Evolutionary conservation across 2,797 vertebrate genomes (phyloP), one percentile per base, ranked within the genome.

Genomic region (Lophius americanus): DNA sequence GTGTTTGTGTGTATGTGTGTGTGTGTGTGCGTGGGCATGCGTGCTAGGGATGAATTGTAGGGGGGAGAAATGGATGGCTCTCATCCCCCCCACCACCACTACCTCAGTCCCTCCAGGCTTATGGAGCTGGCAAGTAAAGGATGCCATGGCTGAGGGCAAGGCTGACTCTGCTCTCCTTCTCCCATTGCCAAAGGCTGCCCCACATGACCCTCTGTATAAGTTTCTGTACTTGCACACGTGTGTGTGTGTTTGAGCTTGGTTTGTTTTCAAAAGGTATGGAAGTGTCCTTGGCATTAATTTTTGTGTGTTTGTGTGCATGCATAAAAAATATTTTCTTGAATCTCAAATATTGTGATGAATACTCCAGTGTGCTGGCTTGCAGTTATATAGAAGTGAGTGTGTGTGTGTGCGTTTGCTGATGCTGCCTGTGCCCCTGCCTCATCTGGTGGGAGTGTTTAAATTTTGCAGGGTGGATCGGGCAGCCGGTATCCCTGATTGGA

Each of bases 61-160:
- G 68, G 67, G 62, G 60, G 76, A 53, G 62, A 66, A 73, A 70
- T 65, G 75, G 76, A 70, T 80, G 69, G 73, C 85, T 76, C 78
- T 71, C 72, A 73, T 23, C 23, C 79, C 79, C 75, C 75, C 76
- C 39, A 62, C 9, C 54, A 66, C 81, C 68, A 73, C 81, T 84
- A 85, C 88, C 82, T 85, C 85, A 74, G 73, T 74, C 78, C 85
- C 83, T 82, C 67, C 70, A 85, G 89, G 89, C 91, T 85, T 77
- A 76, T 82, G 64, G 83, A 83, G 82, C 86, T 91, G 91, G 88
- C 91, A 92, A 82, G 67, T 67, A 87, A 88, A 89, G 68, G 78
- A 87, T 91, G 90, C 90, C 90, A 92, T 91, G 92, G 91, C 86
- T 91, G 76, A 91, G 85, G 88, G 90, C 90, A 92, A 91, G 89